Evolutionary conservation across 2,797 vertebrate species (phyloP), one percentile per base, ranked within the genome.

Genomic region (Hirundo rustica): DNA sequence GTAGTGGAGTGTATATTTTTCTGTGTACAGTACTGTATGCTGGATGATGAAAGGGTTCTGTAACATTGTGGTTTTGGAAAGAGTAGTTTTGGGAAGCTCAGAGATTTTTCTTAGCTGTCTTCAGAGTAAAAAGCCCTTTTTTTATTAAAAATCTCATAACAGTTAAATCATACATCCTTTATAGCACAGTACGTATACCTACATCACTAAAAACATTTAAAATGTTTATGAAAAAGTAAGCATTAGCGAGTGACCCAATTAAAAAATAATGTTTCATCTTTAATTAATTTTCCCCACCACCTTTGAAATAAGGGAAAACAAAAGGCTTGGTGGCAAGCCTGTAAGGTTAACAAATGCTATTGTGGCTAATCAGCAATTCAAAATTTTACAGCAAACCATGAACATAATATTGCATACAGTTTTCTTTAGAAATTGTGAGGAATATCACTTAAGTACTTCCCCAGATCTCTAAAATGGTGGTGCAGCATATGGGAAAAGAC

Each of bases 31-130:
- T 62, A 53, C 78, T 30, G 29, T 86, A 30, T 61, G 67, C 81
- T 92, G 75, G 44, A 83, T 94, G 88, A 95, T 93, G 91, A 93
- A 92, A 92, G 55, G 80, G 76, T 73, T 97, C 91, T 93, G 95
- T 95, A 85, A 96, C 87, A 55, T 58, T 95, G 95, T 96, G 95
- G 95, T 95, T 96, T 94, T 91, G 91, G 92, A 92, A 93, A 93
- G 84, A 80, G 87, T 88, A 91, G 91, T 85, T 97, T 97, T 74
- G 89, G 93, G 72, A 96, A 91, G 78, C 75, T 89, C 22, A 2
- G 47, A 78, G 36, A 78, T 68, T 96, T 97, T 94, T 95, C 87
- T 88, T 60, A 94, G 93, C 95, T 95, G 81, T 89, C 87, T 92
- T 94, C 76, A 75, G 70, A 73, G 79, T 48, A 55, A 88, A 96